Conservation (phyloP, 1,140 invertebrate genomes). For the Polypedilum vanderplanki region DNA sequence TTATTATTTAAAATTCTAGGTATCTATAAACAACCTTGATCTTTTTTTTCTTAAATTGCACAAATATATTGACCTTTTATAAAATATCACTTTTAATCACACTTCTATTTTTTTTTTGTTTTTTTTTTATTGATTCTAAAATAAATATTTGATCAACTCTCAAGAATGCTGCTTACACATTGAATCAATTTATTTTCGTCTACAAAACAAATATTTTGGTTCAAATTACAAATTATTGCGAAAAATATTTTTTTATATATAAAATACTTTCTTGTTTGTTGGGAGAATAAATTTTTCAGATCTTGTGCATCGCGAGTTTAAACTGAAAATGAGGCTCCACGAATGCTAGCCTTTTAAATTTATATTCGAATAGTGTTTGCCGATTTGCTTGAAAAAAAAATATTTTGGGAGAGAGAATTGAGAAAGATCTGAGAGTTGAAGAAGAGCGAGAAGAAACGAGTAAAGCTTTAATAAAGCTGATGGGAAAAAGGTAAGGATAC, state of each 20-base stretch:
- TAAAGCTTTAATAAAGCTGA: not conserved
- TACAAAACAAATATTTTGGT: not conserved
- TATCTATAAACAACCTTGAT: not conserved
- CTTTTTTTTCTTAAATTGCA: not conserved
- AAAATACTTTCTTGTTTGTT: constrained; percentile 1
- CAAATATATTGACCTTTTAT: not conserved
- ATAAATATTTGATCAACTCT: no score
- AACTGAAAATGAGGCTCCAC: constrained; percentile 1
- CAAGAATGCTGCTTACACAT: no score
- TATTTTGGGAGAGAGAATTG: not conserved
- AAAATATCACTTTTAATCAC: not conserved
- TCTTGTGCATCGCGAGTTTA: not conserved
- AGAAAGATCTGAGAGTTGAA: constrained; percentile 9
- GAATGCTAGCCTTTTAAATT: constrained; percentile 7
- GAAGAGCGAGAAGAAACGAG: not conserved
- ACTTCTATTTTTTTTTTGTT: not conserved
- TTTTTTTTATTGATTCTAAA: not conserved
- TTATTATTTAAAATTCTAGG: not conserved
- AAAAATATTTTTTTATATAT: not conserved
- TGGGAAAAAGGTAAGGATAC: constrained; percentile 17
- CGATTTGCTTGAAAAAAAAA: not conserved
- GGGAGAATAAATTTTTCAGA: not conserved
- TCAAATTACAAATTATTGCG: not conserved
- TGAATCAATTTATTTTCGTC: not conserved
- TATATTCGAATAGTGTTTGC: constrained; percentile 2